Base-by-base conservation (phyloP, 2,113 vertebrate species). In the Protobothrops flavoviridis region DNA sequence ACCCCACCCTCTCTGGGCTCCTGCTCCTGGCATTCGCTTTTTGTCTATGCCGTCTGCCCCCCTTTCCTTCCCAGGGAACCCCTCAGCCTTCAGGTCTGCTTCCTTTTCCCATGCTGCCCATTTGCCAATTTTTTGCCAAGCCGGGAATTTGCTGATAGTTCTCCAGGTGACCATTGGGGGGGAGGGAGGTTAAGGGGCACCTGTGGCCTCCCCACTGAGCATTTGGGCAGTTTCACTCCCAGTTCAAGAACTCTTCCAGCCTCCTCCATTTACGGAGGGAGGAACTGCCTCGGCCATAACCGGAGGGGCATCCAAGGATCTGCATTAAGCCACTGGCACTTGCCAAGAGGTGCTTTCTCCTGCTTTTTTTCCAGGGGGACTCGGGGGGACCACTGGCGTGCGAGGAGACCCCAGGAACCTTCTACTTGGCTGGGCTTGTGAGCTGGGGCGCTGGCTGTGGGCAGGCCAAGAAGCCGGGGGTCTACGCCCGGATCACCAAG, bases 381-480 rank as follows among this genome's bases (percentile, higher is more conserved):
- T 99, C 99, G 0, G 99, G 99, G 8, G 99, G 99, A 0, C 99
- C 99, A 43, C 95, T 99, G 97, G 99, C 99, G 92, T 99, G 99
- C 55, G 98, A 99, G 94, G 97, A 98, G 91, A 97, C 98, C 1
- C 98, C 99, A 0, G 99, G 99, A 0, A 97, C 97, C 92, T 99
- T 99, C 93, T 99, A 99, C 52, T 95, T 99, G 95, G 99, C 99
- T 0, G 99, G 99, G 17, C 97, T 99, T 0, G 99, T 99, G 95
- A 99, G 99, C 93, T 99, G 99, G 99, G 99, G 99, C 0, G 95
- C 98, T 0, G 99, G 99, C 87, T 99, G 99, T 6, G 99, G 99
- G 0, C 98, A 98, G 96, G 96, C 98, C 92, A 98, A 97, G 96
- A 98, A 95, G 56, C 99, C 99, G 0, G 99, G 99, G 0, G 98